These are phyloP conservation scores for Ormyrus thymus DNA, from an alignment of 2,888 invertebrate species.

Conservation along the genomic window DNA sequence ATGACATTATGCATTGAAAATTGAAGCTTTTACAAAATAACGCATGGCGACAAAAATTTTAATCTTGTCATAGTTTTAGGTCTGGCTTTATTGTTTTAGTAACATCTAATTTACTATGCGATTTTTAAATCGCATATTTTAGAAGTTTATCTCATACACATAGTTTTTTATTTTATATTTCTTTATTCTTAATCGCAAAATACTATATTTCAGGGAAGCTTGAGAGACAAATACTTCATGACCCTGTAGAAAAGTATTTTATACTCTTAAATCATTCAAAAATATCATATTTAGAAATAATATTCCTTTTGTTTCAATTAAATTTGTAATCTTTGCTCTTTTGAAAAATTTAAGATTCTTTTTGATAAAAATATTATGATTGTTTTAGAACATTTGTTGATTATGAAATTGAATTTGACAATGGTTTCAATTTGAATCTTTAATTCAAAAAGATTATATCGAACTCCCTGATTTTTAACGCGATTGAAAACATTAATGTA, in stretches of 20 bases:
- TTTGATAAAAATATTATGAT: slow-evolving; percentile 25
- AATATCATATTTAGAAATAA: slow-evolving; percentile 16
- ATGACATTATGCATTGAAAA: slow-evolving; percentile 12
- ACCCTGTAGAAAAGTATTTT: slow-evolving; percentile 38
- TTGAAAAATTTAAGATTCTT: slow-evolving; percentile 2
- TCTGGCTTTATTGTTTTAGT: neutral
- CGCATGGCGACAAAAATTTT: slow-evolving; percentile 1
- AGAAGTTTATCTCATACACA: neutral
- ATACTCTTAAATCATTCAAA: slow-evolving; percentile 9
- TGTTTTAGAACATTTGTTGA: neutral
- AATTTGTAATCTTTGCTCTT: slow-evolving; percentile 2
- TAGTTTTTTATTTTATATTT: slow-evolving; percentile 14
- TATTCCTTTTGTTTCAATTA: neutral
- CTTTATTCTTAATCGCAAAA: slow-evolving; percentile 31
- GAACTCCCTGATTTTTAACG: slow-evolving; percentile 1
- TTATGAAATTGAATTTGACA: slow-evolving; percentile 15
- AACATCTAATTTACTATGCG: slow-evolving; percentile 18
- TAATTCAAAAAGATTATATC: slow-evolving; percentile 11
- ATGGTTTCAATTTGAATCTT: neutral
- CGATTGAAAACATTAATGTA: slow-evolving; percentile 11
- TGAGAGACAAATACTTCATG: slow-evolving; percentile 10
- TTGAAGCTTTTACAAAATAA: slow-evolving; percentile 28
- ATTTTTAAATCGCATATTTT: slow-evolving; percentile 22
- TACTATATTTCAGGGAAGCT: slow-evolving; percentile 13
- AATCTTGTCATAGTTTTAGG: neutral